phyloP scores from a whole-genome alignment of 2,888 invertebrate genomes.

The Clusia tigrina region DNA sequence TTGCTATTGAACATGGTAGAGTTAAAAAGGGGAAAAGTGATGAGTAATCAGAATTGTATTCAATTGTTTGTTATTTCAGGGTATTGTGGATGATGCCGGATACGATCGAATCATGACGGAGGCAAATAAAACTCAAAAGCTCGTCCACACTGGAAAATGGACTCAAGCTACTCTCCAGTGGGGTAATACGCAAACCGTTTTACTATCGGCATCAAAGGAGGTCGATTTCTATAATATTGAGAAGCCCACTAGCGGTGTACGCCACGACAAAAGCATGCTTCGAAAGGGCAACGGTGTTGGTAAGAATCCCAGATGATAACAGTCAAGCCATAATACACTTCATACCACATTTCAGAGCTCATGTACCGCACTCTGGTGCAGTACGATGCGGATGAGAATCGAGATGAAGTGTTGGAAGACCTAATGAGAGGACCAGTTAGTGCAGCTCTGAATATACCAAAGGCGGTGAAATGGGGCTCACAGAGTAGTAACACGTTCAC shows the following conservation, averaged over 20 bases:
- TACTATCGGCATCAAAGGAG: conserved; percentile 69
- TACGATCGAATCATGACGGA: conserved; percentile 68
- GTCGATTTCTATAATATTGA: conserved; percentile 85
- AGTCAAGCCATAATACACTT: not conserved
- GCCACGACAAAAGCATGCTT: conserved; percentile 32
- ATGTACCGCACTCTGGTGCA: conserved; percentile 57
- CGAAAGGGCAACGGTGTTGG: conserved; percentile 32
- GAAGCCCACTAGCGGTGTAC: conserved; percentile 57
- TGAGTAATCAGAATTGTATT: not conserved
- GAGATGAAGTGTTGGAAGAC: conserved; percentile 56
- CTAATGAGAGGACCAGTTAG: conserved; percentile 80
- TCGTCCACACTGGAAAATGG: conserved; percentile 70
- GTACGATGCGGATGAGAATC: conserved; percentile 55
- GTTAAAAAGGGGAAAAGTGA: not conserved
- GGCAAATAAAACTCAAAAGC: conserved; percentile 68
- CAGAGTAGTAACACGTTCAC: conserved; percentile 71
- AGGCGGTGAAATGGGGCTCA: conserved; percentile 72
- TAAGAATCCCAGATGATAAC: conserved; percentile 18
- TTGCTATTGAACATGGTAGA: conserved; percentile 76
- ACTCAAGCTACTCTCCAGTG: conserved; percentile 71
- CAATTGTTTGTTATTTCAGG: conserved; percentile 54
- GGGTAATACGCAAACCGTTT: conserved; percentile 71
- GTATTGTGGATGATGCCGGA: conserved; percentile 76
- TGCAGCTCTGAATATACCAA: conserved; percentile 71
- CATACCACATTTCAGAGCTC: conserved; percentile 44